A percentile compares a stretch with the other conserved stretches of the same genome.
Conservation (phyloP, 2,888 invertebrate species). For the Theretra japonica region DNA sequence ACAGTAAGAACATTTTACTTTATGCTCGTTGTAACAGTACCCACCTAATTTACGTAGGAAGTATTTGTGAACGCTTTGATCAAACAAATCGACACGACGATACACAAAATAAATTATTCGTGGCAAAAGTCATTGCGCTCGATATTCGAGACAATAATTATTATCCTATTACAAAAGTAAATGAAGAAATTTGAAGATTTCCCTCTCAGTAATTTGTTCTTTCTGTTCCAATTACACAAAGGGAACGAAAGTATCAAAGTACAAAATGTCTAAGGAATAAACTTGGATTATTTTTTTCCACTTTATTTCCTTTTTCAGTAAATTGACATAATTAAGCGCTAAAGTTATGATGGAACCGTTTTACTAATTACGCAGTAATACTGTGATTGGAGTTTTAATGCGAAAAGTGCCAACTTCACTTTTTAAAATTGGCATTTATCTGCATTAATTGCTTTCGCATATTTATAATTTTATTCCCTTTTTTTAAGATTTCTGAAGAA, state of each 20-base stretch:
- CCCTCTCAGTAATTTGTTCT: conserved; percentile 60
- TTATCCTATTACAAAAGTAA: conserved; percentile 66
- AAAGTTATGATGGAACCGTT: conserved; percentile 55
- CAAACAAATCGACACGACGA: conserved; percentile 10
- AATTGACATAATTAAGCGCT: conserved; percentile 54
- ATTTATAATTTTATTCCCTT: conserved; percentile 2
- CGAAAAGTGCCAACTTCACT: conserved; percentile 31
- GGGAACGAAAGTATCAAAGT: conserved; percentile 57
- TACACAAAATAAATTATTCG: conserved; percentile 22
- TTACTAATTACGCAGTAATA: conserved; percentile 54
- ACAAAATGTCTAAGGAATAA: conserved; percentile 54
- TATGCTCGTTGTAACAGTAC: background rate
- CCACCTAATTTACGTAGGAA: background rate
- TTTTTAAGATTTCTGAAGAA: background rate
- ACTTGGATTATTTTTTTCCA: conserved; percentile 53
- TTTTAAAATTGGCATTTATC: conserved; percentile 15
- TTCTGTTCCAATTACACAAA: conserved; percentile 61
- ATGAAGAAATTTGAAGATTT: conserved; percentile 64
- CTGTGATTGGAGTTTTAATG: conserved; percentile 47
- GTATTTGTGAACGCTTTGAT: background rate
- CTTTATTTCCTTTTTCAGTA: conserved; percentile 48
- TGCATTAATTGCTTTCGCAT: conserved; percentile 21
- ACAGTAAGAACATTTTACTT: background rate
- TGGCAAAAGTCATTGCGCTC: conserved; percentile 20
- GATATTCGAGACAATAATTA: conserved; percentile 56